These are phyloP conservation scores for Lepus timidus DNA, from an alignment of 2,113 vertebrate genomes.

Conservation along the genomic window DNA sequence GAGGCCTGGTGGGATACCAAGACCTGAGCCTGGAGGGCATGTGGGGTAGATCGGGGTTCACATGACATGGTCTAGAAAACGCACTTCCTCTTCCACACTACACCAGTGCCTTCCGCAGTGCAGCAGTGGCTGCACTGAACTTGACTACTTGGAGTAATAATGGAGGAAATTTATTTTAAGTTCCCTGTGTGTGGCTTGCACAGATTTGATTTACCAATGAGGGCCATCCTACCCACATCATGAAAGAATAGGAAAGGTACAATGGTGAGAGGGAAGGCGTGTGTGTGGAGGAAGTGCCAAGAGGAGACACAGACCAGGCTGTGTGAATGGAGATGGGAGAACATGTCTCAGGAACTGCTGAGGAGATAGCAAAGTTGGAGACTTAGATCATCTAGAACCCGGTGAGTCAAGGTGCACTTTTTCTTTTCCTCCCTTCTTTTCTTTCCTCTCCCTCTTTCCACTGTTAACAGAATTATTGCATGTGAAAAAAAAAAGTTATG, in stretches of 20 bases:
- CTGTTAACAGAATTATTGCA: neutral
- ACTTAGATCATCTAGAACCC: neutral
- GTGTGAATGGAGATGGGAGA: neutral
- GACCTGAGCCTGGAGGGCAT: fast-evolving
- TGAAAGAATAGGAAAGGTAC: neutral
- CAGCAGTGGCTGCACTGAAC: neutral
- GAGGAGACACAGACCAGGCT: neutral
- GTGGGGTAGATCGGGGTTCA: neutral
- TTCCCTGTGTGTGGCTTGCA: neutral
- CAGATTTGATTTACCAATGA: fast-evolving
- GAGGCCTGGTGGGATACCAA: fast-evolving
- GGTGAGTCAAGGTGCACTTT: neutral
- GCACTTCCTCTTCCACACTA: neutral
- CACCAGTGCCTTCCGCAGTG: fast-evolving
- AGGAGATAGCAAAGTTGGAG: neutral
- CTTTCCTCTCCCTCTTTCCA: neutral
- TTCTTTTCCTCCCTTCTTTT: neutral
- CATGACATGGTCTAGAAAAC: fast-evolving
- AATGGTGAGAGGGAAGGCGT: neutral
- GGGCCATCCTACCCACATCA: fast-evolving
- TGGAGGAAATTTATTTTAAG: fast-evolving
- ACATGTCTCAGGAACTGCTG: neutral
- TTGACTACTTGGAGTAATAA: fast-evolving
- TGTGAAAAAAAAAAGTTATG: neutral
- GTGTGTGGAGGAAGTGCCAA: neutral